Base-by-base conservation (phyloP, 2,888 invertebrate genomes). In the Capitulum mitella region DNA sequence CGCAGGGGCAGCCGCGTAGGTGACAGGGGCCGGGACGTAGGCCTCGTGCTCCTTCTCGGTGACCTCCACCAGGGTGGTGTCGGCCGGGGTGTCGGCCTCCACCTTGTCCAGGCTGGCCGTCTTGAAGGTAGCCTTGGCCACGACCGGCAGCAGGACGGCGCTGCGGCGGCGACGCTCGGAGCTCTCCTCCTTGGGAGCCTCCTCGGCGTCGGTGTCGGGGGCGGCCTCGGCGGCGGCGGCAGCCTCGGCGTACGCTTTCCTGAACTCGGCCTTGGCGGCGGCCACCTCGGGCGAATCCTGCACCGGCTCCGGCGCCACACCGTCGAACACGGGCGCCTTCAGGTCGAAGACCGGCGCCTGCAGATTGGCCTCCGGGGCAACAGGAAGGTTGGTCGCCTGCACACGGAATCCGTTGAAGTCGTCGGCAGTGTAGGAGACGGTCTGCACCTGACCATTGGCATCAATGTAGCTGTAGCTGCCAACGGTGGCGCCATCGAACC, bases 301-400 rank as follows among this genome's bases (percentile, higher is more conserved):
- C 26, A 83, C 83, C 34, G 84, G 83, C 34, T 80, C 81, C 32
- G 81, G 79, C 46, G 82, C 82, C n/a, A 77, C 77, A 12, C 64
- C 80, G 61, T 61, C 34, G 32, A 61, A 61, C 61, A 61, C 61
- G 61, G 61, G 61, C 8, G 61, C 29, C 61, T 61, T 14, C 61
- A 61, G 61, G 61, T 61, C 16, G 34, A 34, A 29, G 14, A 14
- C 32, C 32, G 61, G 61, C 29, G 61, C 61, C 32, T 29, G 3
- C 61, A 61, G 61, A n/a, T 79, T 78, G 77, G 80, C 83, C 22
- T 81, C 82, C 34, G 85, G 84, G 32, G 83, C 85, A 37, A 83
- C 84, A 77, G 90, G 90, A 74, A 89, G 84, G 83, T 90, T 90
- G 43, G 89, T 89, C 70, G 89, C 90, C 8, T 90, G 90, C 74